phyloP scores from a whole-genome alignment of 2,888 invertebrate genomes.

The Dugesia japonica region DNA sequence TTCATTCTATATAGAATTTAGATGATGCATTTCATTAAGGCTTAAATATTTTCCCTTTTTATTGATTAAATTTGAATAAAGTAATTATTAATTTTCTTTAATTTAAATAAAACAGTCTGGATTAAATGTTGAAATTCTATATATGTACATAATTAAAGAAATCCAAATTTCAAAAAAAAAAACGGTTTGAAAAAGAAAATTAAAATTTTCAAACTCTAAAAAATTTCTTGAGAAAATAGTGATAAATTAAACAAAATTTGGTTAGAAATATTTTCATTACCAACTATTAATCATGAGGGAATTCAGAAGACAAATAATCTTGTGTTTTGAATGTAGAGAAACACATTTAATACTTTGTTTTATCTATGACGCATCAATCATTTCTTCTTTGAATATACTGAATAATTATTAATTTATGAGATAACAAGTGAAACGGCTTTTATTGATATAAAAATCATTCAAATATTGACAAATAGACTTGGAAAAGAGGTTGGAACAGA shows the following conservation, averaged over 20 bases:
- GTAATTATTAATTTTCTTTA: too few relatives aligned
- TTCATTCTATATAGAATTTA: too few relatives aligned
- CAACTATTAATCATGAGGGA: neutral
- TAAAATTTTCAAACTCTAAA: too few relatives aligned
- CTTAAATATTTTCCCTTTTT: too few relatives aligned
- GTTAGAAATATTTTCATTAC: neutral
- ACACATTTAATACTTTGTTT: neutral
- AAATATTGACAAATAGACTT: neutral
- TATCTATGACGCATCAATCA: neutral
- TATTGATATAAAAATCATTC: neutral
- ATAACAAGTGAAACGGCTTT: neutral
- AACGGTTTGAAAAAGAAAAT: too few relatives aligned
- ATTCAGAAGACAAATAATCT: neutral
- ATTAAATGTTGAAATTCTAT: too few relatives aligned
- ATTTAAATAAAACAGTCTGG: too few relatives aligned
- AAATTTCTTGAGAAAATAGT: too few relatives aligned
- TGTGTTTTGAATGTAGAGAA: neutral
- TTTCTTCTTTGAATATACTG: neutral
- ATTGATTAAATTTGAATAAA: too few relatives aligned
- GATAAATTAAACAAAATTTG: neutral
- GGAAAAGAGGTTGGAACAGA: neutral
- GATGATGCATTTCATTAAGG: too few relatives aligned
- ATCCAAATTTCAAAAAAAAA: too few relatives aligned
- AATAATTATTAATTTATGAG: neutral
- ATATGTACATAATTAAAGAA: too few relatives aligned